These are phyloP conservation scores for Ancistrus triradiatus DNA, from an alignment of 2,113 vertebrate species.

Conservation along the genomic window DNA sequence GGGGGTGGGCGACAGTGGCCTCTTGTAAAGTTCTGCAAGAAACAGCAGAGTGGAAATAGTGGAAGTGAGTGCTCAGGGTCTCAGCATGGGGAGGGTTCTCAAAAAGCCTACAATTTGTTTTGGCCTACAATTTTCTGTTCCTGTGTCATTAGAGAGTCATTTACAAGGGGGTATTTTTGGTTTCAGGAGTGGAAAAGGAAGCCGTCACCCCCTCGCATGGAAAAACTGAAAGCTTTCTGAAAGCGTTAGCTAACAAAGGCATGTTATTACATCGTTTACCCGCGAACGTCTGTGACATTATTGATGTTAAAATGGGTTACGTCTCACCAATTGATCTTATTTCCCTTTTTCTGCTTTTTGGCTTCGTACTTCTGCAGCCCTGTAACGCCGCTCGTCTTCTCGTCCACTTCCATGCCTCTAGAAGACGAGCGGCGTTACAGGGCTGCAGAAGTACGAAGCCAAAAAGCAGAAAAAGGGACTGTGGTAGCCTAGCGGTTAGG, in stretches of 20 bases:
- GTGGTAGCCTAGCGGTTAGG: no score
- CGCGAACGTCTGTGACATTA: background rate
- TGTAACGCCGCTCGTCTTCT: no score
- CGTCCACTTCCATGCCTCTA: no score
- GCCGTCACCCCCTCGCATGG: background rate
- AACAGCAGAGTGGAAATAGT: slow-evolving; percentile 1
- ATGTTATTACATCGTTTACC: background rate
- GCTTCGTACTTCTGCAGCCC: no score
- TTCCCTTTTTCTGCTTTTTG: no score
- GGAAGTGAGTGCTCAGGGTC: background rate
- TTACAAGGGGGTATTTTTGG: slow-evolving; percentile 4
- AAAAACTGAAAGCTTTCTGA: background rate
- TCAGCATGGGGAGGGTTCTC: background rate
- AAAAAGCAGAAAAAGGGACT: no score
- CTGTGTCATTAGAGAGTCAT: background rate
- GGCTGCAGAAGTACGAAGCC: no score
- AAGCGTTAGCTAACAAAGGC: background rate
- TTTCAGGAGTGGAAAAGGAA: background rate
- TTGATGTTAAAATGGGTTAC: background rate
- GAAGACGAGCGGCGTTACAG: no score
- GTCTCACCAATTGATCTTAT: no score
- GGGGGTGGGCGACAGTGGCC: slow-evolving; percentile 1
- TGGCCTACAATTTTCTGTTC: slow-evolving; percentile 4
- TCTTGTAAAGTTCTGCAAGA: slow-evolving; percentile 6
- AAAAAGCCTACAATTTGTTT: slow-evolving; percentile 5